Percentiles rank a stretch among this genome's conserved stretches.
phyloP scores from a whole-genome alignment of 2,888 invertebrate species.

The Dryocosmus kuriphilus region DNA sequence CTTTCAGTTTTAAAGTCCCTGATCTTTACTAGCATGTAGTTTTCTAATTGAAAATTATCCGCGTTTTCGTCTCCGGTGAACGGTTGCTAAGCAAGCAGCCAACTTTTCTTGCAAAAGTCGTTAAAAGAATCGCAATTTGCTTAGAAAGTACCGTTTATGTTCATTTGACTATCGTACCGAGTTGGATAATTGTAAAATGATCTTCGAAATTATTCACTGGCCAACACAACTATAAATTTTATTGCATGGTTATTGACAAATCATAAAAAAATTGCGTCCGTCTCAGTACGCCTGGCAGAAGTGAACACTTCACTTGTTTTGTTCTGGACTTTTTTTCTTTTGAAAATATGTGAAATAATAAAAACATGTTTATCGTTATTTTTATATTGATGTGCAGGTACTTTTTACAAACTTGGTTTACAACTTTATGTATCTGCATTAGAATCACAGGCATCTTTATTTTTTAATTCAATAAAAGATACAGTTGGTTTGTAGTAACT shows the following conservation, averaged over 20 bases:
- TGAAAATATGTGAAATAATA: no score
- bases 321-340: no score
- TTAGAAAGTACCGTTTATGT: constrained; percentile 30
- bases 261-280: no score
- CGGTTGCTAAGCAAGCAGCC: not conserved
- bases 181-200: not conserved
- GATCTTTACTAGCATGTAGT: not conserved
- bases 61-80: constrained; percentile 19
- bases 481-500: no score
- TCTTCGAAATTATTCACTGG: not conserved
- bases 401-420: no score
- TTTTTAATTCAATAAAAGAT: no score
- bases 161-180: not conserved
- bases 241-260: not conserved
- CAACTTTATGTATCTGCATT: no score
- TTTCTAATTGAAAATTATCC: constrained; percentile 29
- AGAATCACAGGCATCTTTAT: no score
- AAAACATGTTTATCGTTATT: no score
- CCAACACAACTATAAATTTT: constrained; percentile 12
- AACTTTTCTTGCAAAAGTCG: constrained; percentile 22
- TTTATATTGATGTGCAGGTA: no score
- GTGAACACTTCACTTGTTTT: no score
- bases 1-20: not conserved
- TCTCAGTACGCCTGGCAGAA: no score
- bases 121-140: constrained; percentile 30